Base-by-base conservation (phyloP, 2,113 vertebrate genomes). In the Lepus americanus region DNA sequence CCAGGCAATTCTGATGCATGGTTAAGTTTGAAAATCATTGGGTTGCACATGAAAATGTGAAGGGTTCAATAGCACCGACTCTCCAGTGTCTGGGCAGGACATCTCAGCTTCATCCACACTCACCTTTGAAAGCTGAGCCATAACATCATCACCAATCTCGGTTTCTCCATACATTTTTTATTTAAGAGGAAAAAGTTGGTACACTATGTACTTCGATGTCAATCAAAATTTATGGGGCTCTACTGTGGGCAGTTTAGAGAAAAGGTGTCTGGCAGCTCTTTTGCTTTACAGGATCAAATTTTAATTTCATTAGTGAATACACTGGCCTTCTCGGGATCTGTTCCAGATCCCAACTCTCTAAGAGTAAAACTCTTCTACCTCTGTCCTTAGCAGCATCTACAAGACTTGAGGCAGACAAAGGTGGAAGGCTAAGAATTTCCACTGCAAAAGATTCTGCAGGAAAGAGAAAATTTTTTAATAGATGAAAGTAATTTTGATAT, bases 301-400 rank as follows among this genome's bases (percentile, higher is more conserved):
- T 90, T 63, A 73, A 63, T 90, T 87, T 72, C 70, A 67, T 20
- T 90, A 82, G 73, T 92, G 78, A 87, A 87, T 84, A n/a, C 36
- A 55, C 9, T n/a, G 27, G 16, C 10, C 49, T 31, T 72, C 70
- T 78, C n/a, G 36, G 44, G 51, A 33, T 70, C 44, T 61, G 53
- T 53, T 66, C 76, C 33, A 3, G 55, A 19, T 22, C 27, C 51
- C 59, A 87, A 14, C 36, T 33, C 59, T 53, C 27, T 67, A 5
- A 2, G 44, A 44, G 44, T 67, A 63, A 74, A 82, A 53, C 20
- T n/a, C 70, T 64, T 51, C 31, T 33, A 17, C 49, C 2, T 80
- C 74, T 25, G 29, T 27, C 81, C 74, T 76, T 74, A 66, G 53
- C 17, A 12, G 25, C 10, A 31, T 49, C 63, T 69, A 3, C 3